Base-by-base conservation (phyloP, 2,888 invertebrate species). In the Tetrapedia diversipes region DNA sequence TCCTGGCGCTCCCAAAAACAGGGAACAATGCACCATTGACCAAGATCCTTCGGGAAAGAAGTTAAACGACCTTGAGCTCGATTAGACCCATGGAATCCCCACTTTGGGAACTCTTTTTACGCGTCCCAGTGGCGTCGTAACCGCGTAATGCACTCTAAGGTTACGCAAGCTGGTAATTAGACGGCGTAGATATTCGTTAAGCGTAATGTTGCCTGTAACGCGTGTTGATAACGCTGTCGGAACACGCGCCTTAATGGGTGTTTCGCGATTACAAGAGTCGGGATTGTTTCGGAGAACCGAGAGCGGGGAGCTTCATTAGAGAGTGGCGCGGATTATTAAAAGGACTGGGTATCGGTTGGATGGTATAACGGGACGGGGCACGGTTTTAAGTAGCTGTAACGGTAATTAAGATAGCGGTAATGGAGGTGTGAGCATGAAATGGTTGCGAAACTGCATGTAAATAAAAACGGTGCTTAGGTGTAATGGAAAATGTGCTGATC, bases 41-140 rank as follows among this genome's bases (percentile, higher is more conserved):
- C 82, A 79, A 84, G 80, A 84, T 84, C 77, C 73, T 61, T 22
- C 43, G 27, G 59, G 70, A 56, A 74, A 76, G 71, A 71, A 56
- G 61, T 60, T 49, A 84, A 82, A 82, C 76, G 84, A 69, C 84
- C 84, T 84, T 84, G 84, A 84, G 84, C 84, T 79, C 84, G 77
- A 82, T 80, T 82, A 81, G 71, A 47, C 60, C n/a, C 45, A 69
- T 22, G 67, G 65, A 70, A 73, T 63, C 53, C 41, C 14, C 34
- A 56, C 60, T 63, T 61, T 45, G 61, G 53, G 54, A 72, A 72
- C 49, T 60, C 73, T 78, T 78, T 79, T 80, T 72, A 66, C 65
- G 37, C 49, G 56, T 67, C 51, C 66, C 14, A 51, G 19, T 61
- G 37, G 4, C 29, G 14, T 16, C 57, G 37, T 22, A 51, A 54